phyloP scores from a whole-genome alignment of 2,888 invertebrate species.

The Drosophila mimica region DNA sequence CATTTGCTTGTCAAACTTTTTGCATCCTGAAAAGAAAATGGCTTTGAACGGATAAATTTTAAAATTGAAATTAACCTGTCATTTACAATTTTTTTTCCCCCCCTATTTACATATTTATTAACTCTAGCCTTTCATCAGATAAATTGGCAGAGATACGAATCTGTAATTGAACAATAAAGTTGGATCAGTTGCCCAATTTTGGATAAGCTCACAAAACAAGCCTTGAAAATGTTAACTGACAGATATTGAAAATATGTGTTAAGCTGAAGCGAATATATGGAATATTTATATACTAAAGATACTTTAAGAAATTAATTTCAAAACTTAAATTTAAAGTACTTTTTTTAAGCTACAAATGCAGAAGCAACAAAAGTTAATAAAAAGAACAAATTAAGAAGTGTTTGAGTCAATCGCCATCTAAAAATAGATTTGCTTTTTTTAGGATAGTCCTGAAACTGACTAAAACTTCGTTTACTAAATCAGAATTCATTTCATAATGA shows the following conservation, averaged over 20 bases:
- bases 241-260: background rate
- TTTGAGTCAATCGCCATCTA: background rate
- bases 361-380: background rate
- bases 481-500: background rate
- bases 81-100: background rate
- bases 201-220: background rate
- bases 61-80: slow-evolving; percentile 2
- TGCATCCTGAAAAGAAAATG: background rate
- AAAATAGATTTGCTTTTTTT: no score
- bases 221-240: background rate
- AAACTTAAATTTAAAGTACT: background rate
- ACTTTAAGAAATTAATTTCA: background rate
- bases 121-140: background rate
- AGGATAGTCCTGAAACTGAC: background rate
- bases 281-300: background rate
- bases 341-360: background rate
- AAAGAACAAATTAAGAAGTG: background rate
- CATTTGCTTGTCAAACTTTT: slow-evolving; percentile 1
- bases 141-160: background rate
- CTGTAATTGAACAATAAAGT: background rate
- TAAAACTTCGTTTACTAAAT: background rate
- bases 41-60: background rate
- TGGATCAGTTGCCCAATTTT: background rate
- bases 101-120: background rate
- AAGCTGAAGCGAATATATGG: background rate